Evolutionary conservation across 2,113 vertebrate species (phyloP).

Genomic region (Isurus oxyrinchus): DNA sequence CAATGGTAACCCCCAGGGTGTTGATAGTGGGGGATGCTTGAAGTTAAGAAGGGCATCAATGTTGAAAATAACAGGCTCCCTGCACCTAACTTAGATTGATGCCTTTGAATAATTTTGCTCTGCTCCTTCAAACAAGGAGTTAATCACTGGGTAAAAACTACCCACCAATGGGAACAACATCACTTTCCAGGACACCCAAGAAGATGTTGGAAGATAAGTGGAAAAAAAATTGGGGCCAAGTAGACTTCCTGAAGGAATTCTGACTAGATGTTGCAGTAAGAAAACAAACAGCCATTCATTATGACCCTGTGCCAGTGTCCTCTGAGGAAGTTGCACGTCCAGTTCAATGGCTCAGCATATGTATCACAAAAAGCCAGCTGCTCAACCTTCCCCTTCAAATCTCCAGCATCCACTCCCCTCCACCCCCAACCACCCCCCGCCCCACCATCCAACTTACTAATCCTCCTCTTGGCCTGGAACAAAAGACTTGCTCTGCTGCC

Average conservation of each 20-base stretch:
- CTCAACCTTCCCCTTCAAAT: not conserved
- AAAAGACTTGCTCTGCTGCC: not conserved
- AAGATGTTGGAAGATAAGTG: not conserved
- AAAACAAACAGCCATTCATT: not conserved
- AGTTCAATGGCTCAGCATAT: not conserved
- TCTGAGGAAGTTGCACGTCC: not conserved
- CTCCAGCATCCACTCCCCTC: not conserved
- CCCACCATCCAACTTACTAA: not conserved
- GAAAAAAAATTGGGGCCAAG: not conserved
- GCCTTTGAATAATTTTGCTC: not conserved
- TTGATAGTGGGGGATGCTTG: not conserved
- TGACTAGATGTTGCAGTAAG: not conserved
- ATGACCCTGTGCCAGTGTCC: not conserved
- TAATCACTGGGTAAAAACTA: not conserved
- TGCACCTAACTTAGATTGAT: not conserved
- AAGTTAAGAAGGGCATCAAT: not conserved
- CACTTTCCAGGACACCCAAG: not conserved
- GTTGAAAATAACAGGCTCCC: not conserved
- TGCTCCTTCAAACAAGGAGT: not conserved
- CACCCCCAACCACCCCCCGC: too few species aligned
- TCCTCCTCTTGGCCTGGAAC: not conserved
- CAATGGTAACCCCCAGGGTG: too few species aligned
- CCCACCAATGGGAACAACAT: not conserved
- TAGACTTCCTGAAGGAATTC: not conserved
- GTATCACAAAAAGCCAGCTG: not conserved